Percentiles rank a stretch among this genome's conserved stretches.
Conservation (phyloP, 1,140 invertebrate species). For the Saxidomus purpurata region DNA sequence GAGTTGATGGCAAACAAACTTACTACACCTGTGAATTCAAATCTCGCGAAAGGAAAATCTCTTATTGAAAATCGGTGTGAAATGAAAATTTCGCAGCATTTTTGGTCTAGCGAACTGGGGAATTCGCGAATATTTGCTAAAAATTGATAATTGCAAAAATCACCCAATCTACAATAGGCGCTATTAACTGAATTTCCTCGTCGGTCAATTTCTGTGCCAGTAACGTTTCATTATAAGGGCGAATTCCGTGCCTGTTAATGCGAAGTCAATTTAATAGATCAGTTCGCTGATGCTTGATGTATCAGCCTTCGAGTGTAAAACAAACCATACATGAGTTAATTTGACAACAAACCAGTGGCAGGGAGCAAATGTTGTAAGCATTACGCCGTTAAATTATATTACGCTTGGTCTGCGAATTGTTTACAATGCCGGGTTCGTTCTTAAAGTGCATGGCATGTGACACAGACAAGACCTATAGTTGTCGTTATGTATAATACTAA, state of each 20-base stretch:
- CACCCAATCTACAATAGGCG: too few relatives aligned
- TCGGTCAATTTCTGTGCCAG: background rate
- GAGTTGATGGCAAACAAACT: too few relatives aligned
- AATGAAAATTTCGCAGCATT: too few relatives aligned
- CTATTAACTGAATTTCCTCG: too few relatives aligned
- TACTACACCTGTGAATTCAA: too few relatives aligned
- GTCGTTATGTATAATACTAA: too few relatives aligned
- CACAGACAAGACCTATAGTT: background rate
- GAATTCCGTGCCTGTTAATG: background rate
- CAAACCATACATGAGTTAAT: constrained; percentile 9
- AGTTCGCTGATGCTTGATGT: background rate
- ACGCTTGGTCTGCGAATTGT: background rate
- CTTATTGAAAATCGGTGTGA: too few relatives aligned
- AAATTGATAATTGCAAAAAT: too few relatives aligned
- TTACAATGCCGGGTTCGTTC: background rate
- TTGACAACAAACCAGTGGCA: background rate
- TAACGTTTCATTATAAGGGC: background rate
- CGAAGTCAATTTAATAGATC: constrained; percentile 26
- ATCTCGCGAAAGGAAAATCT: too few relatives aligned
- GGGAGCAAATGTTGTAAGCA: constrained; percentile 2
- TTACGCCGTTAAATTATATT: constrained; percentile 6
- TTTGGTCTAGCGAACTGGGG: too few relatives aligned
- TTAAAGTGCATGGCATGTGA: background rate
- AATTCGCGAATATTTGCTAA: too few relatives aligned
- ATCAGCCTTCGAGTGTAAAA: constrained; percentile 3